Conservation (phyloP, 2,888 invertebrate genomes). For the Epinotia bilunana region DNA sequence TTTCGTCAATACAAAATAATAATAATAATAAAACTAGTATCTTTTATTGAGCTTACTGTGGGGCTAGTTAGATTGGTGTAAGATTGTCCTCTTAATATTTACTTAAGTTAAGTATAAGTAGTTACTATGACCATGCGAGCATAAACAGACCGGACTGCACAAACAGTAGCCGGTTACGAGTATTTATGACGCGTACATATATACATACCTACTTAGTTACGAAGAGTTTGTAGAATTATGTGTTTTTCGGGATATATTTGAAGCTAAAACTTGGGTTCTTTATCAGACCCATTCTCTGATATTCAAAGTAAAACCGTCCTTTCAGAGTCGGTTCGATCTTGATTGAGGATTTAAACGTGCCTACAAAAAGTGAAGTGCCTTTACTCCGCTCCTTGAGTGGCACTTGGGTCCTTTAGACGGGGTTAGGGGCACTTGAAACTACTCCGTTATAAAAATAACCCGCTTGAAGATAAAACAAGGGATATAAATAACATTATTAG, state of each 20-base stretch:
- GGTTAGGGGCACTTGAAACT: constrained; percentile 20
- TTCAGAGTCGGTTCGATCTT: background rate
- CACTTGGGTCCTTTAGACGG: background rate
- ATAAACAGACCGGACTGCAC: no score
- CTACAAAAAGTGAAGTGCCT: constrained; percentile 28
- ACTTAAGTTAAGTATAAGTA: no score
- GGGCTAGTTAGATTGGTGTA: no score
- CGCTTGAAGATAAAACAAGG: constrained; percentile 14
- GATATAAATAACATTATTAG: background rate
- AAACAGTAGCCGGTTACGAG: no score
- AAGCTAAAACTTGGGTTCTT: background rate
- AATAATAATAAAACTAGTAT: no score
- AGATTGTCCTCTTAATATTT: no score
- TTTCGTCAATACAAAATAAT: no score
- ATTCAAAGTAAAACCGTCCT: background rate
- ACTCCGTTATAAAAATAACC: constrained; percentile 15
- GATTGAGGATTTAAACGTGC: constrained; percentile 15
- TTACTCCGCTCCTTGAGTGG: constrained; percentile 2
- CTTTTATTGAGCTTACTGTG: no score
- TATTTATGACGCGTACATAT: no score
- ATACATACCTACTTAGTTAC: no score
- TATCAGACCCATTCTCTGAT: background rate
- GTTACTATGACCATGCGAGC: no score
- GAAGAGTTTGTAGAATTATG: background rate
- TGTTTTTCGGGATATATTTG: background rate